These are phyloP conservation scores for Lissonota sp. DNA, from an alignment of 2,888 invertebrate species.

Conservation along the genomic window DNA sequence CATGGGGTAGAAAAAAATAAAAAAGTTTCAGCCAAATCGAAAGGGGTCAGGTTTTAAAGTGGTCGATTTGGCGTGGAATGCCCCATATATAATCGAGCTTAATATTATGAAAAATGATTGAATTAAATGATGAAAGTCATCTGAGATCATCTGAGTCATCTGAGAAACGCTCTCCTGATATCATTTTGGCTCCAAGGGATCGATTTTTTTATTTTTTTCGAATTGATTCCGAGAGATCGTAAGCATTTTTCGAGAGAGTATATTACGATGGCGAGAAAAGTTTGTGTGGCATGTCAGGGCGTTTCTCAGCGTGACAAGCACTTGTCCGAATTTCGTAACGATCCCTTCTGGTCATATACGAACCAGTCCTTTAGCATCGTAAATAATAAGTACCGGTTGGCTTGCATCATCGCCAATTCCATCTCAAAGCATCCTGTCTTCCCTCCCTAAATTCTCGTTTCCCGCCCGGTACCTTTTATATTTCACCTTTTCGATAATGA, in stretches of 20 bases:
- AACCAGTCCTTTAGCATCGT: neutral
- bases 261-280: neutral
- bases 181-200: too few species aligned
- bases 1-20: too few species aligned
- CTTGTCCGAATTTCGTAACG: constrained; percentile 9
- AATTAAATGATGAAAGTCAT: too few species aligned
- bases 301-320: neutral
- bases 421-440: neutral
- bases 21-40: too few species aligned
- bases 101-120: too few species aligned
- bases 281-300: neutral
- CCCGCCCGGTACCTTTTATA: neutral
- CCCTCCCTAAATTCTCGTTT: neutral
- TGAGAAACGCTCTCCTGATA: too few species aligned
- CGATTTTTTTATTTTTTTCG: constrained; percentile 1
- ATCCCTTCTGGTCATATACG: neutral
- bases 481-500: neutral
- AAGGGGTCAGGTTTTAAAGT: too few species aligned
- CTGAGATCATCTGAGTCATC: too few species aligned
- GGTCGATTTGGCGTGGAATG: too few species aligned
- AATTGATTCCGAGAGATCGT: neutral
- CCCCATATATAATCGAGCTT: too few species aligned
- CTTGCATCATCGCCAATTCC: constrained; percentile 5
- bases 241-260: neutral
- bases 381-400: constrained; percentile 11